Evolutionary conservation across 2,113 vertebrate genomes (phyloP).

Genomic region (Penelope pileata): DNA sequence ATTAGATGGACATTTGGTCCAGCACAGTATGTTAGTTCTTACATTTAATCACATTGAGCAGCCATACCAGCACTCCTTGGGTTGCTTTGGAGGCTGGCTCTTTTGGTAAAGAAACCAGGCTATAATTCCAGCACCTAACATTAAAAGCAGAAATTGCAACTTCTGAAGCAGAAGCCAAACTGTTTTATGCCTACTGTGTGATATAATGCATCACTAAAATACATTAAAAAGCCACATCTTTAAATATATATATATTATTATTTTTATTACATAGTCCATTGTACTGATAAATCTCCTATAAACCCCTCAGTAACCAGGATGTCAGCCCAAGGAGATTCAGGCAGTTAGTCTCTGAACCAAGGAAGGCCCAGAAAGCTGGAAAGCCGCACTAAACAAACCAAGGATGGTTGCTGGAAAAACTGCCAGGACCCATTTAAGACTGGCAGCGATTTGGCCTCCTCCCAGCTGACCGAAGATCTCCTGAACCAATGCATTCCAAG

Average conservation of each 20-base stretch:
- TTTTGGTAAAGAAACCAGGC: conserved; percentile 18
- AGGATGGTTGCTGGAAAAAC: background rate
- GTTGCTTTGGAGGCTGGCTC: background rate
- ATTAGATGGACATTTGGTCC: conserved; percentile 52
- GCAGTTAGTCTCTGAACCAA: background rate
- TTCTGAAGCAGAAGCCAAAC: conserved; percentile 32
- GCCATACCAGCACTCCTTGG: background rate
- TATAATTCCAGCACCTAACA: background rate
- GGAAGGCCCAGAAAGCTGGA: conserved; percentile 5
- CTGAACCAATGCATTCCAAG: conserved; percentile 34
- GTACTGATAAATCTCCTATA: background rate
- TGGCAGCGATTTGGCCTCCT: background rate
- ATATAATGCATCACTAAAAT: background rate
- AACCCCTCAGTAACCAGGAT: background rate
- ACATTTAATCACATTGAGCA: conserved; percentile 3
- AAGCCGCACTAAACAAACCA: background rate
- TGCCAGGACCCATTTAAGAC: conserved; percentile 12
- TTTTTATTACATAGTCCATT: background rate
- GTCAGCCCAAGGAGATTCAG: background rate
- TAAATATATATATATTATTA: background rate
- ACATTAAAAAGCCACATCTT: background rate
- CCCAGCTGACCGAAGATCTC: conserved; percentile 37
- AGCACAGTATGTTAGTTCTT: background rate
- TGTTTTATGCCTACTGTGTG: background rate
- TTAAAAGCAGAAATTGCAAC: conserved; percentile 5